Conservation (phyloP, 2,888 invertebrate species). For the Caprella mutica region DNA sequence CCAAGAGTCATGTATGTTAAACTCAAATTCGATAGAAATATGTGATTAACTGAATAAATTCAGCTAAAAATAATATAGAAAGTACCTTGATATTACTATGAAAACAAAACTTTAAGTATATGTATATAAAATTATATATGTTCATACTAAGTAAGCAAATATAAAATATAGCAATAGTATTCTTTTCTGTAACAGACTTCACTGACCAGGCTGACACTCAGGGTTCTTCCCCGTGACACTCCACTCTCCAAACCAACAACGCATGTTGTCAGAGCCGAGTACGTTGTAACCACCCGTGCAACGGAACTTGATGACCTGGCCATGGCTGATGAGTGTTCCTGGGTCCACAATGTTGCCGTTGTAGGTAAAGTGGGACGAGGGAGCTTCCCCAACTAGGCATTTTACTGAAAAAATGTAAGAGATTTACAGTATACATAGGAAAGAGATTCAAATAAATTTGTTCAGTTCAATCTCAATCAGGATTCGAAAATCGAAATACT, state of each 20-base stretch:
- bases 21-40: too few species aligned
- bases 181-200: not conserved
- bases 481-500: not conserved
- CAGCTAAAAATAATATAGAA: too few species aligned
- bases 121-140: too few species aligned
- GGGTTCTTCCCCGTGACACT: conserved; percentile 45
- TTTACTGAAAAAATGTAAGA: conserved; percentile 11
- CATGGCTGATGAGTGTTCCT: conserved; percentile 43
- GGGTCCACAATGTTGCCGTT: conserved; percentile 16
- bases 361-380: conserved; percentile 29
- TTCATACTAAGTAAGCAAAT: too few species aligned
- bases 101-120: too few species aligned
- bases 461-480: not conserved
- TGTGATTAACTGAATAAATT: too few species aligned
- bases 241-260: conserved; percentile 74
- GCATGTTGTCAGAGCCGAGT: conserved; percentile 56
- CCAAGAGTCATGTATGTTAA: too few species aligned
- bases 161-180: too few species aligned
- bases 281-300: conserved; percentile 57
- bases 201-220: conserved; percentile 31
- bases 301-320: conserved; percentile 60
- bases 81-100: too few species aligned
- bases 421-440: too few species aligned
- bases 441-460: too few species aligned
- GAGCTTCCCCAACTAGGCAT: conserved; percentile 20